phyloP scores from a whole-genome alignment of 2,113 vertebrate species.

The Aspidoscelis tigris region DNA sequence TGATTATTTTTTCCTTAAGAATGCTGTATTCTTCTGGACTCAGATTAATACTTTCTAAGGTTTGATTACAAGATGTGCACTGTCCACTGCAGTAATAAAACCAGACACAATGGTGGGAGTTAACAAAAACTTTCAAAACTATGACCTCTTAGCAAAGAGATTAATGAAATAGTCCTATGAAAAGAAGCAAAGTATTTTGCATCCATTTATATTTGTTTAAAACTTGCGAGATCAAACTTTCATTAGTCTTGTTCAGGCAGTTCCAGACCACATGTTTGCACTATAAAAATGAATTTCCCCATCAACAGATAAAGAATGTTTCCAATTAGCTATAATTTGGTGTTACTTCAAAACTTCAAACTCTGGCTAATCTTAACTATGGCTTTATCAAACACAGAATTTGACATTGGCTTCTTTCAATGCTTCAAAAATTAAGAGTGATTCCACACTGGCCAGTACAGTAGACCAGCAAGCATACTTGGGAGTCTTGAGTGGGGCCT shows the following conservation, averaged over 20 bases:
- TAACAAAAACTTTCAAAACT: conserved; percentile 14
- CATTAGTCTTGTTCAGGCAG: neutral
- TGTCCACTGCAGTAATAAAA: conserved; percentile 76
- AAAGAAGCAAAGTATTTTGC: neutral
- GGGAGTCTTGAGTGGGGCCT: no score
- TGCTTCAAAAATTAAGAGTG: no score
- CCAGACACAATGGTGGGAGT: conserved; percentile 24
- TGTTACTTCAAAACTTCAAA: no score
- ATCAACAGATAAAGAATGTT: no score
- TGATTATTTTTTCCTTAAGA: conserved; percentile 85
- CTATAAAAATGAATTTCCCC: no score
- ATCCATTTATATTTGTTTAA: neutral
- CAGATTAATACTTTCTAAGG: conserved; percentile 88
- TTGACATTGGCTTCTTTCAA: no score
- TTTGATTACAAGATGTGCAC: conserved; percentile 82
- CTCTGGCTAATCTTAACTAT: no score
- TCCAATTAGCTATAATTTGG: neutral
- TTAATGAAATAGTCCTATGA: neutral
- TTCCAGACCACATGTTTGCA: neutral
- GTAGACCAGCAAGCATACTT: no score
- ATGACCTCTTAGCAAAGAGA: neutral
- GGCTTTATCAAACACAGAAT: no score
- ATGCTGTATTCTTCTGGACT: conserved; percentile 84
- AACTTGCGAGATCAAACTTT: neutral
- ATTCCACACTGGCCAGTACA: no score